These are phyloP conservation scores for Colinus virginianus DNA, from an alignment of 2,113 vertebrate genomes.

Conservation along the genomic window DNA sequence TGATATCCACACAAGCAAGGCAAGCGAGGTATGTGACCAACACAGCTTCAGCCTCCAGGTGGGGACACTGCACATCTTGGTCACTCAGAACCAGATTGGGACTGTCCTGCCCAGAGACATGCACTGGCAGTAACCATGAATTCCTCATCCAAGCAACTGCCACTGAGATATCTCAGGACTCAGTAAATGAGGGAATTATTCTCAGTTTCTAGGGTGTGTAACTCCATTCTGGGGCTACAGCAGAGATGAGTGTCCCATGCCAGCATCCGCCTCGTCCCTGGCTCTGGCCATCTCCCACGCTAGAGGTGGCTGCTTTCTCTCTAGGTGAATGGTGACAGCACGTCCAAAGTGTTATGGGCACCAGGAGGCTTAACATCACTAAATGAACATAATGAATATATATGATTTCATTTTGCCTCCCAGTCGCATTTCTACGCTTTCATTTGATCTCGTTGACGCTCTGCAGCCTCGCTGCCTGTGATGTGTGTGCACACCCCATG, in stretches of 20 bases:
- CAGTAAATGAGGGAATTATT: not conserved
- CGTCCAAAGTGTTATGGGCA: not conserved
- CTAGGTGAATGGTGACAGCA: not conserved
- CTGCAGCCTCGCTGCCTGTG: fast-evolving
- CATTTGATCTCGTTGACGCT: not conserved
- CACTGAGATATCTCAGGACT: not conserved
- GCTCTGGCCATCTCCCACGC: not conserved
- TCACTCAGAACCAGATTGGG: not conserved
- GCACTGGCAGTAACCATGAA: fast-evolving
- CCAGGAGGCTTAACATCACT: slow-evolving; percentile 1
- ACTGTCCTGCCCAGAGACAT: not conserved
- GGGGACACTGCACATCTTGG: not conserved
- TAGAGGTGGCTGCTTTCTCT: not conserved
- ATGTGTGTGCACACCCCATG: fast-evolving
- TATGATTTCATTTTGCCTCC: not conserved
- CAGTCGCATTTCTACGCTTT: not conserved
- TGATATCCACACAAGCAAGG: fast-evolving
- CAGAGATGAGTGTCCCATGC: not conserved
- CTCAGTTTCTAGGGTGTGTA: not conserved
- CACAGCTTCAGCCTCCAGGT: not conserved
- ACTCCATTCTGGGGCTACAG: not conserved
- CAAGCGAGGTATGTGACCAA: not conserved
- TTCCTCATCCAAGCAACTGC: not conserved
- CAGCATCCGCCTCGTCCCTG: not conserved
- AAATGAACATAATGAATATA: slow-evolving; percentile 40